Percentiles rank a stretch among this genome's conserved stretches.
These are phyloP conservation scores for Tanypteryx hageni DNA, from an alignment of 2,888 invertebrate species.

Conservation along the genomic window DNA sequence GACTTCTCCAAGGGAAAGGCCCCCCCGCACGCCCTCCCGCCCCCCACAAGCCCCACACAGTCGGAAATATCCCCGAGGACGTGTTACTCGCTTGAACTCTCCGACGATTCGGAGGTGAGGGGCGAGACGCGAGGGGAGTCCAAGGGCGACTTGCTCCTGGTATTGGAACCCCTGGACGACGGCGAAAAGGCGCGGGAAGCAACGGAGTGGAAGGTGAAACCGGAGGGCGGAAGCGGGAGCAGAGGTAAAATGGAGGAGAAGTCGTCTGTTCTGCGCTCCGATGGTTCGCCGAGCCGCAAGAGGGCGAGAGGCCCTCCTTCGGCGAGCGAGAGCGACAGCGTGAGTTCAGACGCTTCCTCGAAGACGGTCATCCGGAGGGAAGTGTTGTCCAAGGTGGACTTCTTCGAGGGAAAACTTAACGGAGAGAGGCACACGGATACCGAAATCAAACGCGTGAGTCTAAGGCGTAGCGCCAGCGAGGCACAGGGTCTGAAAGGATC, in stretches of 20 bases:
- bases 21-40: slow-evolving; percentile 67
- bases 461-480: slow-evolving; percentile 66
- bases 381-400: slow-evolving; percentile 86
- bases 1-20: neutral
- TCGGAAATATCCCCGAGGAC: slow-evolving; percentile 75
- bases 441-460: neutral
- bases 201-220: slow-evolving; percentile 75
- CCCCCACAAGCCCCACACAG: slow-evolving; percentile 69
- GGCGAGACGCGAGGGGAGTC: slow-evolving; percentile 59
- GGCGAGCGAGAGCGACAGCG: slow-evolving; percentile 84
- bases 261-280: slow-evolving; percentile 68
- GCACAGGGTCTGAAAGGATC: slow-evolving; percentile 23
- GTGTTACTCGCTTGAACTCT: slow-evolving; percentile 76
- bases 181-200: slow-evolving; percentile 71
- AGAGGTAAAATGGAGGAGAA: neutral
- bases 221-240: slow-evolving; percentile 74
- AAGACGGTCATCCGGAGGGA: slow-evolving; percentile 83
- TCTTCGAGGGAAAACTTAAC: slow-evolving; percentile 80
- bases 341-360: slow-evolving; percentile 84
- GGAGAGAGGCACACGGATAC: slow-evolving; percentile 72
- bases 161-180: slow-evolving; percentile 74
- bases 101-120: slow-evolving; percentile 72
- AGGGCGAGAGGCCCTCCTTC: slow-evolving; percentile 72
- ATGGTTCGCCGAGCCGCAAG: slow-evolving; percentile 71
- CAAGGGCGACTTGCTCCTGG: slow-evolving; percentile 72